These are phyloP conservation scores for Hypotaenidia philippensis DNA, from an alignment of 2,797 vertebrate species.

Conservation along the genomic window DNA sequence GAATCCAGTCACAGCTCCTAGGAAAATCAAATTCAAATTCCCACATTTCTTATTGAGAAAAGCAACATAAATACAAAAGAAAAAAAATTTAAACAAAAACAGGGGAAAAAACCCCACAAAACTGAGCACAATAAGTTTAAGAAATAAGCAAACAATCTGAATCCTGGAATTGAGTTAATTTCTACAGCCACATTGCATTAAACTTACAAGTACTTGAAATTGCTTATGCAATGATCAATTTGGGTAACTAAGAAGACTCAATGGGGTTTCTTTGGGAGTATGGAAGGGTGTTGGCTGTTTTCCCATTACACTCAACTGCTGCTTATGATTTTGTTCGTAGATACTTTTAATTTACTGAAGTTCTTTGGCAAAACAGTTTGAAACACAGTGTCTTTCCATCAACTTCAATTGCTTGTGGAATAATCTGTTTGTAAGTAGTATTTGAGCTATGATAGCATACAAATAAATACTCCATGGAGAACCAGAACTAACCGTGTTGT, in stretches of 20 bases:
- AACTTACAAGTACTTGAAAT: neutral
- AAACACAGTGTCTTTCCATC: neutral
- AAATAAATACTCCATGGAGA: neutral
- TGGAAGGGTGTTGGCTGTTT: neutral
- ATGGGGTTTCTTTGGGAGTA: rapidly evolving
- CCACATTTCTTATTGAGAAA: neutral
- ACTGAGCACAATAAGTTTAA: neutral
- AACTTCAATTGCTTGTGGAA: neutral
- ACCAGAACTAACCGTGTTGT: neutral
- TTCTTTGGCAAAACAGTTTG: neutral
- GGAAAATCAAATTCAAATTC: neutral
- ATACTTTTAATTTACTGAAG: neutral
- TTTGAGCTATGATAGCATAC: neutral
- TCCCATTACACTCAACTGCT: neutral
- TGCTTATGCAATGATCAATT: neutral
- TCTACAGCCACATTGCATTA: neutral
- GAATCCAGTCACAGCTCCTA: neutral
- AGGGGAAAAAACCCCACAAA: too few relatives aligned
- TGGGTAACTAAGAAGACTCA: neutral
- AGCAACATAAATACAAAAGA: neutral
- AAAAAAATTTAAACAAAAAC: neutral
- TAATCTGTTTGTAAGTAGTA: neutral
- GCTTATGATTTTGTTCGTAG: neutral
- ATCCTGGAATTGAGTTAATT: neutral
- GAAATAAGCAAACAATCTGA: neutral